Base-by-base conservation (phyloP, 1,140 invertebrate genomes). In the Drosophila novamexicana region DNA sequence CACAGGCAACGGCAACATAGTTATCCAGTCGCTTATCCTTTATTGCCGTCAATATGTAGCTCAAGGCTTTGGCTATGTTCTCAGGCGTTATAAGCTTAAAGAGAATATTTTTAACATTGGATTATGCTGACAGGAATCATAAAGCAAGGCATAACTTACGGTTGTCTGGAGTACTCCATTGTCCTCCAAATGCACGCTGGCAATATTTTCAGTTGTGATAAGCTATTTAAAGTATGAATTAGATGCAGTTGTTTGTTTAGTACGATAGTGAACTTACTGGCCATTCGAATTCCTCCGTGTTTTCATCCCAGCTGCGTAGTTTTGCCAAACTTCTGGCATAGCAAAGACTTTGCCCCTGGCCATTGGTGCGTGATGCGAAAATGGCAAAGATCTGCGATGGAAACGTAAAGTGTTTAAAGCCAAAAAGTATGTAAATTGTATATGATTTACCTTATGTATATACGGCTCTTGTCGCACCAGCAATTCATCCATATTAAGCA, bases 401-500 rank as follows among this genome's bases (percentile, higher is more conserved):
- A 36, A 18, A 50, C 9, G 9, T 0, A 49, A 32, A 7, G 6
- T 37, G 6, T 37, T 5, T 4, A 2, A 16, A 34, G 10, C 22
- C 14, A 4, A 34, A 42, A 1, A 16, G 12, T 4, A 36, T 7
- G 4, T 29, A 5, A 1, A 44, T 50, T 42, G 61, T 1, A 34
- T 16, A 10, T 5, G 1, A 0, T 9, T 16, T 36, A 76, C 74
- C 58, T 74, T 74, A 9, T 69, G 65, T 6, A 74, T 52, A 18
- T 74, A 69, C 0, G 71, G 71, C 6, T 74, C 66, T 42, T 69
- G 65, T 9, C 71, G 50, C 50, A 69, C 65, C 32, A 74, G 8
- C 8, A 69, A 68, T 29, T 74, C 57, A 18, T 74, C 71, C 44
- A 74, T 63, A 32, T 74, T 69, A 1, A 74, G 50, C 50, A 63